Percentiles rank a stretch among this genome's conserved stretches.
Evolutionary conservation across 2,888 invertebrate genomes (phyloP).

Genomic region (Euphydryas editha): DNA sequence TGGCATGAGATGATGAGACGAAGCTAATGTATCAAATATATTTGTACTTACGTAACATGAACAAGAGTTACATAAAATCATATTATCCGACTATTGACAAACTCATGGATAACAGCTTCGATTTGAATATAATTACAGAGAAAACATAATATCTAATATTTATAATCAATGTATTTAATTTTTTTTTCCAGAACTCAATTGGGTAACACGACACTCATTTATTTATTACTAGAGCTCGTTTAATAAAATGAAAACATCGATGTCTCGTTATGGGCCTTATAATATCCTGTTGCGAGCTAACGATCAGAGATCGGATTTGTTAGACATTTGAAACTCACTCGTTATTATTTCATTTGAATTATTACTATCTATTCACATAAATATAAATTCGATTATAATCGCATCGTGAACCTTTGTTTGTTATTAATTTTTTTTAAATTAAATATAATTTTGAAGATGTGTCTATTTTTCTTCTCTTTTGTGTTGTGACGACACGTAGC

Average conservation of each 20-base stretch:
- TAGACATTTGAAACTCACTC: constrained; percentile 42
- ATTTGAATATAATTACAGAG: no score
- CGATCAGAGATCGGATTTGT: constrained; percentile 48
- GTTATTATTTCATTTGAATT: constrained; percentile 44
- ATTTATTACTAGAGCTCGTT: constrained; percentile 58
- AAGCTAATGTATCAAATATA: no score
- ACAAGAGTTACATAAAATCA: no score
- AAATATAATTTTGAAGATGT: no score
- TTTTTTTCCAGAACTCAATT: constrained; percentile 24
- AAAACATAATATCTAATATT: not conserved
- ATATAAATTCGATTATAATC: not conserved
- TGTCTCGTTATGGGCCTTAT: constrained; percentile 61
- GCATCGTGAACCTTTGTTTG: not conserved
- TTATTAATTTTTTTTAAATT: no score
- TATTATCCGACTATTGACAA: no score
- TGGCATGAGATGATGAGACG: no score
- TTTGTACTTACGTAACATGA: no score
- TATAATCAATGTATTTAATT: constrained; percentile 23
- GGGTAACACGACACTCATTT: constrained; percentile 47
- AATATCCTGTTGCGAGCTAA: constrained; percentile 52
- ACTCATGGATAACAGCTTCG: no score
- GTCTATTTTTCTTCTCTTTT: no score
- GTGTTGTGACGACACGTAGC: no score
- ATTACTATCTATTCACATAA: constrained; percentile 20
- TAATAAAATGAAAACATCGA: constrained; percentile 50